phyloP scores from a whole-genome alignment of 2,113 vertebrate genomes.

The Phalacrocorax brasilianus region DNA sequence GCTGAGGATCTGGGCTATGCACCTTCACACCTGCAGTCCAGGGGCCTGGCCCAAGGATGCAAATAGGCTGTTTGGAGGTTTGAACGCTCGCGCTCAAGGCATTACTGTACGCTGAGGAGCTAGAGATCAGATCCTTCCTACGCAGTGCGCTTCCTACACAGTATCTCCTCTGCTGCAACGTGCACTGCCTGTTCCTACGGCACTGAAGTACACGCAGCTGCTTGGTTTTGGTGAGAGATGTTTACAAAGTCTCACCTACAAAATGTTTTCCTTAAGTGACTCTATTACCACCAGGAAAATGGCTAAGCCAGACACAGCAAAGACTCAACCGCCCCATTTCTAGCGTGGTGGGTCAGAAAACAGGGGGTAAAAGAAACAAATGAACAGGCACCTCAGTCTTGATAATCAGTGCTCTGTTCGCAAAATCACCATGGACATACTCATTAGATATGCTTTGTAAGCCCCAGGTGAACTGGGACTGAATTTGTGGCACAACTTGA shows the following conservation, averaged over 20 bases:
- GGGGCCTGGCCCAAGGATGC: not conserved
- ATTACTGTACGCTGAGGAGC: not conserved
- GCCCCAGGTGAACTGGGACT: not conserved
- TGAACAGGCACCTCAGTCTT: not conserved
- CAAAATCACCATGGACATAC: not conserved
- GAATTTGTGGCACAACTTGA: not conserved
- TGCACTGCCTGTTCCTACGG: not conserved
- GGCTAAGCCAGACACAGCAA: not conserved
- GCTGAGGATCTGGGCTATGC: not conserved
- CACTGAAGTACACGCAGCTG: not conserved
- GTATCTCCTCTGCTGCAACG: not conserved
- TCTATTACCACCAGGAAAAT: not conserved
- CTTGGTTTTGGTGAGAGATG: not conserved
- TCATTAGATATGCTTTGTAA: not conserved
- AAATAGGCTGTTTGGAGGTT: not conserved
- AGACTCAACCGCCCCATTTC: not conserved
- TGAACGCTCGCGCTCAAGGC: not conserved
- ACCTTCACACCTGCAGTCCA: not conserved
- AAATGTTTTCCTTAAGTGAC: not conserved
- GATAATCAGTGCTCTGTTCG: not conserved
- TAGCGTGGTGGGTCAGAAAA: not conserved
- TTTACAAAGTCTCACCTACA: not conserved
- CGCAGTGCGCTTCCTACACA: not conserved
- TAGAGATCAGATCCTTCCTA: constrained; percentile 8
- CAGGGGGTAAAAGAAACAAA: not conserved